Percentiles rank a stretch among this genome's conserved stretches.
Evolutionary conservation across 2,113 vertebrate species (phyloP).

Genomic region (Prietella phreatophila): DNA sequence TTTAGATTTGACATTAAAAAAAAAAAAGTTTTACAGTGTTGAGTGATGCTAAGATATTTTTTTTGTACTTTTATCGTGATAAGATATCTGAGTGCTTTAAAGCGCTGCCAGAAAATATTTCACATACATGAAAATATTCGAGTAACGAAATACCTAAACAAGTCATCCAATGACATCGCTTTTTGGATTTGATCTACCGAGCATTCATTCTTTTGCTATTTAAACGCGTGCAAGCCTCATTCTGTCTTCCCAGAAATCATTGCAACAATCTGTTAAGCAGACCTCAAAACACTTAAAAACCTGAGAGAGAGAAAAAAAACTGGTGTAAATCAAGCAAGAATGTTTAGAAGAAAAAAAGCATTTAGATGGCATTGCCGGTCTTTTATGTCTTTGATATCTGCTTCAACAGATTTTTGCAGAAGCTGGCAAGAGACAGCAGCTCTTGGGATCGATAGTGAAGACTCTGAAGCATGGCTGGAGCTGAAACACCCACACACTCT

Average conservation of each 20-base stretch:
- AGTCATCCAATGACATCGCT: constrained; percentile 68
- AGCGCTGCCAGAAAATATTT: constrained; percentile 68
- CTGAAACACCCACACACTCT: constrained; percentile 13
- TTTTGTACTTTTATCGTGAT: constrained; percentile 31
- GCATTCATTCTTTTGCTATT: constrained; percentile 74
- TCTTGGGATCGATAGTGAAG: constrained; percentile 60
- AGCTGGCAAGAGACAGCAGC: constrained; percentile 47
- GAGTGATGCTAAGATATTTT: constrained; percentile 27
- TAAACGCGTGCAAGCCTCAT: constrained; percentile 71
- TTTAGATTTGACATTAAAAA: constrained; percentile 15
- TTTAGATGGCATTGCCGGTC: constrained; percentile 70
- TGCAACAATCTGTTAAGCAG: constrained; percentile 77
- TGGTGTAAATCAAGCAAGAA: constrained; percentile 75
- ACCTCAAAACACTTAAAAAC: constrained; percentile 75
- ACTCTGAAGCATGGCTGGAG: constrained; percentile 47
- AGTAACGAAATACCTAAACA: constrained; percentile 67
- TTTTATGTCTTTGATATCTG: constrained; percentile 73
- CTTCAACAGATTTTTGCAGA: constrained; percentile 67
- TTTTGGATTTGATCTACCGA: constrained; percentile 74
- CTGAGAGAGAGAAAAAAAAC: constrained; percentile 47
- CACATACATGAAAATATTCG: constrained; percentile 58
- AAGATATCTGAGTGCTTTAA: constrained; percentile 63
- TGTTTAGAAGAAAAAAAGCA: constrained; percentile 65
- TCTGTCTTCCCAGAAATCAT: constrained; percentile 77
- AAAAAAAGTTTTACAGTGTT: constrained; percentile 12